A percentile compares a stretch with the other conserved stretches of the same genome.
These are phyloP conservation scores for Ellobius talpinus DNA, from an alignment of 2,113 vertebrate species.

Conservation along the genomic window DNA sequence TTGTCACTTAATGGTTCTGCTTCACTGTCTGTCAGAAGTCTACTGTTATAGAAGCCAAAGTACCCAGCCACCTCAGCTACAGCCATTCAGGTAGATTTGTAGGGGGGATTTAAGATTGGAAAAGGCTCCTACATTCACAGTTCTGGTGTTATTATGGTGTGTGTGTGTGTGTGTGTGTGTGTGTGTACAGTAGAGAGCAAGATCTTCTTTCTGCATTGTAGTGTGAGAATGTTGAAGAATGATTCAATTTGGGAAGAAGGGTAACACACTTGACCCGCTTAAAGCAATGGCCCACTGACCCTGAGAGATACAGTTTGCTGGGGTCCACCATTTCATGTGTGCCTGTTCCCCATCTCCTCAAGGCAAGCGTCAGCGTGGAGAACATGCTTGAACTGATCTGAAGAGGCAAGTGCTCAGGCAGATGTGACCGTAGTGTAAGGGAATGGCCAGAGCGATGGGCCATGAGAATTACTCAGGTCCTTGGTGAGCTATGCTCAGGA, in stretches of 20 bases:
- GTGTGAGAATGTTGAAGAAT: not conserved
- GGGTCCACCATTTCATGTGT: not conserved
- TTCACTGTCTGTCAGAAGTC: not conserved
- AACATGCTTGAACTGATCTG: not conserved
- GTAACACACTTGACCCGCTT: not conserved
- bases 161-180: too few species aligned
- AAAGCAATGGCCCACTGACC: not conserved
- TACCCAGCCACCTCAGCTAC: not conserved
- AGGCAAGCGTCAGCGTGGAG: not conserved
- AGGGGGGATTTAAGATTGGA: not conserved
- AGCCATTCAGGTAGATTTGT: not conserved
- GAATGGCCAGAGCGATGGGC: not conserved
- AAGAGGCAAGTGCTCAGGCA: not conserved
- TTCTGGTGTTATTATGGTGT: not conserved
- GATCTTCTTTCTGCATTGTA: slow-evolving; percentile 8
- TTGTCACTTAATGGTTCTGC: not conserved
- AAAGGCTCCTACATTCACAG: not conserved
- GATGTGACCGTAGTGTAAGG: accelerated
- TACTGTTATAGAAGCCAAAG: not conserved
- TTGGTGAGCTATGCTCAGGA: not conserved
- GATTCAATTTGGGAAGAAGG: not conserved
- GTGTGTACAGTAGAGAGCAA: not conserved
- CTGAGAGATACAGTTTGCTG: too few species aligned
- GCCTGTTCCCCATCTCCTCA: accelerated
- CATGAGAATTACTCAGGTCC: not conserved